Percentiles rank a stretch among this genome's conserved stretches.
Conservation (phyloP, 2,888 invertebrate species). For the Busseola fusca region DNA sequence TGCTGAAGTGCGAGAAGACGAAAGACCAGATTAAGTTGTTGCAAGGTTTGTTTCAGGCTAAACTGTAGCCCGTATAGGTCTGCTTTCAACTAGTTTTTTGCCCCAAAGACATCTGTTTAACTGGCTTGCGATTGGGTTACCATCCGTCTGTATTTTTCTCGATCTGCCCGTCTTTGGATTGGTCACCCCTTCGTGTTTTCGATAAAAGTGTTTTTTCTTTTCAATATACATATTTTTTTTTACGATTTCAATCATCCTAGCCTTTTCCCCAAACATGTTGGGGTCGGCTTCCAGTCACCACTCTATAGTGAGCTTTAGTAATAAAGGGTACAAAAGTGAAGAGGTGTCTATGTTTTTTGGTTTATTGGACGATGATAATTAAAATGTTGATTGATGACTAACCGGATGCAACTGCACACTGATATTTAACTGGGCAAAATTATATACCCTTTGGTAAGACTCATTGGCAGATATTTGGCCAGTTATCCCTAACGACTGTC, state of each 20-base stretch:
- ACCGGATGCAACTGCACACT: no score
- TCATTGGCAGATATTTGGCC: neutral
- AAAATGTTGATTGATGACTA: no score
- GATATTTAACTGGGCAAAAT: no score
- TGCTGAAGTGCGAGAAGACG: slow-evolving; percentile 88
- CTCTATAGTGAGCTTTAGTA: no score
- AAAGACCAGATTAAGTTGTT: slow-evolving; percentile 84
- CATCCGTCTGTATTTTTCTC: neutral
- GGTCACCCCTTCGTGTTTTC: no score
- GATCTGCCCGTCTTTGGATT: neutral
- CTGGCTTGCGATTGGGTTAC: neutral
- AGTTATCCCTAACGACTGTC: neutral
- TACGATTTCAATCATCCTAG: neutral
- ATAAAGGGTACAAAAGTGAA: no score
- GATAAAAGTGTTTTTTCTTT: no score
- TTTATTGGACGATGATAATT: no score
- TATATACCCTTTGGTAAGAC: neutral
- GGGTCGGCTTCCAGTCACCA: neutral
- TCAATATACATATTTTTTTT: no score
- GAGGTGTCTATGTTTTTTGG: no score
- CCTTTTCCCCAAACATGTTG: neutral
- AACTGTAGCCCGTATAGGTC: neutral
- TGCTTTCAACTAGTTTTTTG: neutral
- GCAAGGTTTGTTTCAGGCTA: slow-evolving; percentile 74
- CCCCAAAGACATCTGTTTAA: neutral